Percentiles rank a stretch among this genome's conserved stretches.
These are phyloP conservation scores for Euproctis similis DNA, from an alignment of 2,888 invertebrate genomes.

Conservation along the genomic window DNA sequence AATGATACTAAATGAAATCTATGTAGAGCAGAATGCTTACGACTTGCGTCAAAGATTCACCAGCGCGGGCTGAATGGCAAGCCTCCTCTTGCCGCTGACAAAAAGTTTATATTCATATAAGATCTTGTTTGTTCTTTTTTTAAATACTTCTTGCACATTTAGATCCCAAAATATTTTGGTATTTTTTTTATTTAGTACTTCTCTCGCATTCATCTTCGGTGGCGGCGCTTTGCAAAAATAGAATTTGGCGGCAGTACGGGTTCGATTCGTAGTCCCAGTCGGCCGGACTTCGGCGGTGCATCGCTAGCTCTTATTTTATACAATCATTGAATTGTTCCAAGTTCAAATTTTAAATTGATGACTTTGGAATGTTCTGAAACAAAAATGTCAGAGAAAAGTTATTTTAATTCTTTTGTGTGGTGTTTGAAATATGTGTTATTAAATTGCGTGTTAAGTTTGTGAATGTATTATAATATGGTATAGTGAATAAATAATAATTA, in stretches of 20 bases:
- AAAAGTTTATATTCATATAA: too few relatives aligned
- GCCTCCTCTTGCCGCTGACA: too few relatives aligned
- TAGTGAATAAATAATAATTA: slow-evolving; percentile 28
- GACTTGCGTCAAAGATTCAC: slow-evolving; percentile 11
- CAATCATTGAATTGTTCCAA: slow-evolving; percentile 9
- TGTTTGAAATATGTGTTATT: slow-evolving; percentile 4
- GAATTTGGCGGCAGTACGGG: slow-evolving; percentile 68
- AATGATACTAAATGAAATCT: too few relatives aligned
- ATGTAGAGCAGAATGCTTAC: slow-evolving; percentile 19
- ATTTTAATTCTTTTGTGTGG: not conserved
- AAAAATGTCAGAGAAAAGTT: slow-evolving; percentile 9
- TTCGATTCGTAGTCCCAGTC: slow-evolving; percentile 60
- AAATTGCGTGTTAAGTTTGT: slow-evolving; percentile 6
- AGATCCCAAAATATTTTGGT: slow-evolving; percentile 36
- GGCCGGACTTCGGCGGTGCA: slow-evolving; percentile 54
- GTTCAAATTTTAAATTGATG: slow-evolving; percentile 5
- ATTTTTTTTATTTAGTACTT: slow-evolving; percentile 53
- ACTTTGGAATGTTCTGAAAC: slow-evolving; percentile 3
- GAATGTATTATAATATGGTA: slow-evolving; percentile 19
- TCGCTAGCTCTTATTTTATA: slow-evolving; percentile 52
- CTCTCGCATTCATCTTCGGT: slow-evolving; percentile 60
- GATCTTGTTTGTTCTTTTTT: too few relatives aligned
- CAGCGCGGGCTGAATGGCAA: too few relatives aligned
- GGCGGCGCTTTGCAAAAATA: slow-evolving; percentile 74
- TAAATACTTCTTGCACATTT: too few relatives aligned